Conservation (phyloP, 1,140 invertebrate genomes). For the Pseudomyrmex gracilis region DNA sequence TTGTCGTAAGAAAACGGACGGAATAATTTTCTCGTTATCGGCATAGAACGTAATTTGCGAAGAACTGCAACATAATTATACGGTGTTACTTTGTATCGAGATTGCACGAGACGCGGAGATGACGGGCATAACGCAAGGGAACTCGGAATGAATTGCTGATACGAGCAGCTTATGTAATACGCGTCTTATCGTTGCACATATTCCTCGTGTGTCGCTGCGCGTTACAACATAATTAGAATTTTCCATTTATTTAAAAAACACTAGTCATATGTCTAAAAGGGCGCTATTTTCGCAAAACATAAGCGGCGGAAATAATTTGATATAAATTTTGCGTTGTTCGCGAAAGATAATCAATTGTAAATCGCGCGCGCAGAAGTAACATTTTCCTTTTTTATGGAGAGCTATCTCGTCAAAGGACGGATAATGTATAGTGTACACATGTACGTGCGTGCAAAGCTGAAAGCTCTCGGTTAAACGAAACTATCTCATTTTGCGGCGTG, state of each 20-base stretch:
- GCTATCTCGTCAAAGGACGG: neutral
- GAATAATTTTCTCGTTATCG: neutral
- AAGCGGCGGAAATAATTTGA: neutral
- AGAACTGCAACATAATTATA: conserved; percentile 12
- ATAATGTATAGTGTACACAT: neutral
- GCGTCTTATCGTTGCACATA: conserved; percentile 2
- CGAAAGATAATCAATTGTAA: neutral
- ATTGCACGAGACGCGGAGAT: too few species aligned
- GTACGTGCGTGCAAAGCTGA: neutral
- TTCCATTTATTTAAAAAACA: neutral
- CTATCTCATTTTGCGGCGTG: neutral
- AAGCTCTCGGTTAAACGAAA: conserved; percentile 6
- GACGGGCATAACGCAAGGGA: neutral
- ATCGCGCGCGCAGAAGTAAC: neutral
- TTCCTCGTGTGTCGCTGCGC: neutral
- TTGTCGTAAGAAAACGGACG: neutral
- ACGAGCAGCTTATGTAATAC: neutral
- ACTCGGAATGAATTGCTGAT: neutral
- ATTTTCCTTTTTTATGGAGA: neutral
- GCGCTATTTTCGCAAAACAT: neutral
- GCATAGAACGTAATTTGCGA: neutral
- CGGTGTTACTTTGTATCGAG: conserved; percentile 12
- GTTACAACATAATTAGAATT: neutral
- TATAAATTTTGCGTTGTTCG: neutral
- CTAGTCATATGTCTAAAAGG: neutral